Base-by-base conservation (phyloP, 2,888 invertebrate genomes). In the Himalopsyche anomala region DNA sequence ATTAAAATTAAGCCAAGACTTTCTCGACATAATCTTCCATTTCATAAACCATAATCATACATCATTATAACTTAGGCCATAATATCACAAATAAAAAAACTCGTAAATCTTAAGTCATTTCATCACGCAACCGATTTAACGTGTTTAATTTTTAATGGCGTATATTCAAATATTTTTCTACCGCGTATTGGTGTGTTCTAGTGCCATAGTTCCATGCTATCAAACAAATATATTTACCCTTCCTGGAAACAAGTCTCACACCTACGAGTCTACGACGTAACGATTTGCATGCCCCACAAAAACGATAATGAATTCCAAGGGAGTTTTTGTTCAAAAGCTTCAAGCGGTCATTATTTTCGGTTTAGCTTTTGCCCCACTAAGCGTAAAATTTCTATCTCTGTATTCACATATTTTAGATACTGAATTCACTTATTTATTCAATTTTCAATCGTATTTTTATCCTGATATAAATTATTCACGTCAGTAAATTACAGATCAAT, bases 261-360 rank as follows among this genome's bases (percentile, higher is more conserved):
- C 62, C 28, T 62, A n/a, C 19, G 19, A 9, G 19, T 19, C 28
- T 62, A n/a, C 19, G 19, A 9, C 15, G 51, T 51, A 51, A 51
- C 83, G 83, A 83, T 83, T 83, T 83, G 79, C 83, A 79, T 79
- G 83, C 74, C 79, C 69, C 79, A 83, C 79, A 83, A 83, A 83
- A 83, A 83, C 83, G 83, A 83, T 55, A 74, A 79, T 83, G 79
- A 83, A 83, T 83, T 83, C 83, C 79, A 54, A 51, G 83, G 69
- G 83, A 19, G 62, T 3, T 62, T 62, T 19, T 19, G 19, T 62
- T 62, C 62, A 62, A 62, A 62, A 62, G 62, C 62, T 19, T 62
- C 62, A 4, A 19, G 62, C 62, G 62, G 28, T 62, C 62, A 19
- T 62, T 62, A 62, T 62, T 19, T 62, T 62, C 28, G 62, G 19